Evolutionary conservation across 2,797 vertebrate genomes (phyloP), one percentile per base, ranked within the genome.

Genomic region (Psittacula derbiana): DNA sequence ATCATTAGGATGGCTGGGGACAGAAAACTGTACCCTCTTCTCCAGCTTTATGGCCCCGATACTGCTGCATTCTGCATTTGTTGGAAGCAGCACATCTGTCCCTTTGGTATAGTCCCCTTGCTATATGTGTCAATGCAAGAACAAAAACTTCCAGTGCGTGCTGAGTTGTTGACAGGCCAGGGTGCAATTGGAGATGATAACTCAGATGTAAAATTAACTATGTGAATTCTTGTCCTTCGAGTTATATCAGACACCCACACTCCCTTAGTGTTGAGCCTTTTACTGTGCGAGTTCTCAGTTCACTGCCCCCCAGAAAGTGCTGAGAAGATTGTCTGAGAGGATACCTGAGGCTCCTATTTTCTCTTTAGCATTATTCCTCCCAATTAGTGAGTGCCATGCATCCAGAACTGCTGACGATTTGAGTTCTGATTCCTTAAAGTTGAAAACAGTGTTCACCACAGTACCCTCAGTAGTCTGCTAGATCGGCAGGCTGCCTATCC

Each of bases 1-100:
- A 88, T 31, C 33, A 17, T 28, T 73, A 75, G 52, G 31, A 52
- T 44, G 49, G 38, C 33, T 46, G 50, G 41, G 6, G 30, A 44
- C 40, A 85, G 81, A 86, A 70, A 83, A 43, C 41, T 30, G 11
- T 40, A 64, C 67, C 15, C 44, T 44, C 8, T 57, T 75, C 30
- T 62, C 43, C 60, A 66, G 31, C 27, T 53, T 38, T 52, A 1
- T 0, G 0, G 30, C 21, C 46, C 44, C 0, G 0, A 0, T 18
- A 46, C 28, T 78, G 24, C 72, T 31, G 31, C 4, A 0, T 33
- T 81, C 70, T 49, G 31, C 23, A 6, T 33, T 70, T 6, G 2
- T 23, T 40, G 40, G 72, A 57, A 83, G 91, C 20, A 90, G 75
- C 60, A 55, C 49, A 28, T 92, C 53, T 61, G 44, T 49, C 50